Base-by-base conservation (phyloP, 2,888 invertebrate species). In the Cyrtodaria siliqua region DNA sequence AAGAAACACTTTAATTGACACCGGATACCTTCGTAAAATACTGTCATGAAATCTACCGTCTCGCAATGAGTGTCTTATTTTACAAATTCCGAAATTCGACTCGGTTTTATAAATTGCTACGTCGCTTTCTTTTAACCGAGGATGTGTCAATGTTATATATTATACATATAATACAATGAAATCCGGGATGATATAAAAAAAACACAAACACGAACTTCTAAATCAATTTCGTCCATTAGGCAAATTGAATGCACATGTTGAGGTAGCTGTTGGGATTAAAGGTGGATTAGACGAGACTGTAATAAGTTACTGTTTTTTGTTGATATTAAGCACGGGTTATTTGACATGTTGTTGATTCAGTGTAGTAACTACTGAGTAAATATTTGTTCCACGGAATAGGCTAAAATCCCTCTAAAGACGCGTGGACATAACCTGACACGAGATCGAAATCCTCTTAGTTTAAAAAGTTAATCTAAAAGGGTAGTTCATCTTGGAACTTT, bases 231-330 rank as follows among this genome's bases (percentile, higher is more conserved):
- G 12, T 33, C 33, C 33, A 33, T 33, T 33, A 33, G 33, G 33
- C 33, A 33, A 33, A 33, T 33, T 33, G 33, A 33, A 16, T 47
- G 33, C 47, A 47, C 29, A 55, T 20, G 64, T 40, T 40, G 3
- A n/a, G 40, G 53, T 53, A 63, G 24, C 63, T 55, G 42, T 55
- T 64, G 53, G 18, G 14, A 44, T 47, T 27, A n/a, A 38, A 24
- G 49, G n/a, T 33, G 66, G 20, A 66, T 66, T 56, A 66, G 14
- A 18, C 27, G 24, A 23, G 47, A 50, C 38, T 52, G 56, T 52
- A 64, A 72, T 59, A 72, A 59, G 59, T 72, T 64, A 59, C 64
- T 72, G 64, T 63, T 72, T 72, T 64, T 60, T 64, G 60, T 72
- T 72, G 71, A 64, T 60, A 33, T 27, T 50, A 50, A 29, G 40